phyloP scores from a whole-genome alignment of 2,797 vertebrate genomes.

The Rostrhamus sociabilis region DNA sequence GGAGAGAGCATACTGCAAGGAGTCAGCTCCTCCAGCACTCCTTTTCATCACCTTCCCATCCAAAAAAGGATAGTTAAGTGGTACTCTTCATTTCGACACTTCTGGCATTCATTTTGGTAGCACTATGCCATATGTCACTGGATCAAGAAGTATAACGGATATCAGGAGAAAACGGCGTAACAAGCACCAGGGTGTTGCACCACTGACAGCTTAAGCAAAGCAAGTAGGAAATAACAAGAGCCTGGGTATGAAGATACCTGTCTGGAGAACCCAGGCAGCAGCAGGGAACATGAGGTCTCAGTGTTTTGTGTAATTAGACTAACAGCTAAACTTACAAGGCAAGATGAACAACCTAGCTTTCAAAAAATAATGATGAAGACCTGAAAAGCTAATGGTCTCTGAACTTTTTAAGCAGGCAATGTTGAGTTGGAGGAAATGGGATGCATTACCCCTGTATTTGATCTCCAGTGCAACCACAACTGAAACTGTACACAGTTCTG shows the following conservation, averaged over 20 bases:
- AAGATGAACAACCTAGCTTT: not conserved
- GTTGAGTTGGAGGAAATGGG: not conserved
- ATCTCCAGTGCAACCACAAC: not conserved
- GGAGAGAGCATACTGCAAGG: not conserved
- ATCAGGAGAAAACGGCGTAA: not conserved
- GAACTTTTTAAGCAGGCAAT: not conserved
- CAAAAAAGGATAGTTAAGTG: not conserved
- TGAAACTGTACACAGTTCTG: accelerated
- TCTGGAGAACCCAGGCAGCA: not conserved
- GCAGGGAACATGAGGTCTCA: not conserved
- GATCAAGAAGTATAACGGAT: not conserved
- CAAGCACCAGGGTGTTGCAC: not conserved
- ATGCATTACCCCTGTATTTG: not conserved
- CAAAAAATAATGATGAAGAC: not conserved
- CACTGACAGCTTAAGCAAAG: not conserved
- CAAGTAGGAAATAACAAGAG: not conserved
- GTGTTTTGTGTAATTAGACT: not conserved
- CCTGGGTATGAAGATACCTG: not conserved
- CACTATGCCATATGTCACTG: not conserved
- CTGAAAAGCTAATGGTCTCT: not conserved
- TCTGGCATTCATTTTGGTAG: not conserved
- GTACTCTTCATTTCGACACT: not conserved
- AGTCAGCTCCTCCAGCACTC: not conserved
- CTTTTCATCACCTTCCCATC: not conserved
- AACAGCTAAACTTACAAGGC: not conserved